Base-by-base conservation (phyloP, 2,888 invertebrate species). In the Seira musarum region DNA sequence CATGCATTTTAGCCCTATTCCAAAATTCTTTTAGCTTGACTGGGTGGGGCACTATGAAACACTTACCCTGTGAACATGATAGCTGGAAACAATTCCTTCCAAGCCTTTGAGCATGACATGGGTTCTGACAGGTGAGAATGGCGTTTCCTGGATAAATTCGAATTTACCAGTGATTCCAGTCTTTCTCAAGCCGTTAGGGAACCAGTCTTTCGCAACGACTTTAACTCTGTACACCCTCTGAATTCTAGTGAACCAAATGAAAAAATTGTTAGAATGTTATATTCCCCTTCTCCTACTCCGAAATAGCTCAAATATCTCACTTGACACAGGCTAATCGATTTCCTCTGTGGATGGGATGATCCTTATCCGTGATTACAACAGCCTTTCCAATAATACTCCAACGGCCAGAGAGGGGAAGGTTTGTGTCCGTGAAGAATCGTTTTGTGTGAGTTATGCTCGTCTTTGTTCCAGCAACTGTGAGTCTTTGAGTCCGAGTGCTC, bases 131-230 rank as follows among this genome's bases (percentile, higher is more conserved):
- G 93, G 89, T 88, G 96, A 96, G 87, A 95, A 96, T 89, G 94
- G 94, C 0, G 94, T 94, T 89, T 96, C 95, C 89, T 97, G 96
- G 57, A 93, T 91, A 85, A 96, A 92, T 89, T 96, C 96, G 22
- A 96, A 89, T 88, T 93, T 93, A 10, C 96, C 96, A 87, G 91
- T 92, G 21, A 95, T 90, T 0, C 91, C 83, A 70, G 79, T 89
- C 0, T 90, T 89, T 0, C 90, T 89, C 80, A 92, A 91, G 0
- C 94, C 95, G 89, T 96, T 96, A 3, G 94, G 93, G 89, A 95
- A 95, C 96, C 96, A 96, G 87, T 96, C 94, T 87, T 93, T 93
- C 0, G 93, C 94, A 0, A 96, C 95, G 0, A 94, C 95, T 89
- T 96, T 96, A 78, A 95, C 92, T 6, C 94, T 91, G 87, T 93